A percentile compares a stretch with the other conserved stretches of the same genome.
Conservation (phyloP, 2,888 invertebrate species). For the Unio delphinus region DNA sequence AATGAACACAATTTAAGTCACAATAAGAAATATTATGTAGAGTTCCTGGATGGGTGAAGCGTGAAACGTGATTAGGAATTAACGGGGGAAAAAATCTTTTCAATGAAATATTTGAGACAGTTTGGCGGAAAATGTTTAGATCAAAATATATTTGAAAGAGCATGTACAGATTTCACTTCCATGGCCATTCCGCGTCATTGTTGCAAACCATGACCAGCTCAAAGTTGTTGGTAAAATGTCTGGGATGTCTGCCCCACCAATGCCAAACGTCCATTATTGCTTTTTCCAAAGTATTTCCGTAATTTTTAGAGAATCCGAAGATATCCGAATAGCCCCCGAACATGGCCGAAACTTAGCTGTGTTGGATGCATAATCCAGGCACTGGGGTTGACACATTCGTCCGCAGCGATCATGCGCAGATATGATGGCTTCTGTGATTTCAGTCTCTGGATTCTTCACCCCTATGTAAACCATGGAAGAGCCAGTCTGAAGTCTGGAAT, state of each 20-base stretch:
- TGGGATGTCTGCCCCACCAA: neutral
- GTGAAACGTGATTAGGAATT: too few species aligned
- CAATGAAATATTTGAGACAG: too few species aligned
- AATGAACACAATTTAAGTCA: too few species aligned
- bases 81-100: too few species aligned
- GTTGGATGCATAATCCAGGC: slow-evolving; percentile 25
- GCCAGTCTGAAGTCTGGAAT: slow-evolving; percentile 40
- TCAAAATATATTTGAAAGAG: too few species aligned
- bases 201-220: too few species aligned
- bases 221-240: too few species aligned
- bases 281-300: slow-evolving; percentile 28
- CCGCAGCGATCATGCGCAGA: slow-evolving; percentile 54
- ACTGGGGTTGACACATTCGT: slow-evolving; percentile 48
- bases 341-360: slow-evolving; percentile 36
- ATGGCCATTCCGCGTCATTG: too few species aligned
- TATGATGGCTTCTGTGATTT: slow-evolving; percentile 28
- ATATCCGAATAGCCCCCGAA: slow-evolving; percentile 43
- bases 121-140: too few species aligned
- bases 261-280: slow-evolving; percentile 17
- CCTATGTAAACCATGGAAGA: slow-evolving; percentile 49
- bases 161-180: too few species aligned
- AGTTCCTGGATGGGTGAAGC: too few species aligned
- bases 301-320: slow-evolving; percentile 30
- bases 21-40: too few species aligned
- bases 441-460: slow-evolving; percentile 21